Conservation (phyloP, 2,797 vertebrate species). For the Rhabdomys pumilio region DNA sequence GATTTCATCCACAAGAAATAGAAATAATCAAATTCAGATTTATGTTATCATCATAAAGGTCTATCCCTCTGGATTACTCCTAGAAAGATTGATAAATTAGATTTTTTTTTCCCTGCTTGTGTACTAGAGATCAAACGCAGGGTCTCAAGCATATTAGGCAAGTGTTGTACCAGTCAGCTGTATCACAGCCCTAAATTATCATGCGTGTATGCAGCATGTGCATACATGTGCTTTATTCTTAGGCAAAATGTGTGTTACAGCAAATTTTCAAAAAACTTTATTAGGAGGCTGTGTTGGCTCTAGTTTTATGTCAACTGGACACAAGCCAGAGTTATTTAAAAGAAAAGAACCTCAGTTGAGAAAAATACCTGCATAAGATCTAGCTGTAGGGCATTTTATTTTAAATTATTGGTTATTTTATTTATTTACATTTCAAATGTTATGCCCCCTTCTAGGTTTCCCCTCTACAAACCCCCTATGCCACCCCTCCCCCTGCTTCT, state of each 20-base stretch:
- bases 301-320: not conserved
- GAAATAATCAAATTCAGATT: not conserved
- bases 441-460: too few relatives aligned
- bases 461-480: too few relatives aligned
- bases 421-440: too few relatives aligned
- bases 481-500: too few relatives aligned
- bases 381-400: not conserved
- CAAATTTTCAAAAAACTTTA: not conserved
- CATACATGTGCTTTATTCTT: not conserved
- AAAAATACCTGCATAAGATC: too few relatives aligned
- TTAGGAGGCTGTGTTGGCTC: not conserved
- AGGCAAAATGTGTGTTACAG: not conserved
- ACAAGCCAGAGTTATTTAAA: not conserved
- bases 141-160: not conserved
- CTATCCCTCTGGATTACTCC: not conserved
- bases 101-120: not conserved
- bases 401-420: too few relatives aligned
- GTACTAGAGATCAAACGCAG: not conserved
- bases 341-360: not conserved
- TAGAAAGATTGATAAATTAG: not conserved
- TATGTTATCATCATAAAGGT: not conserved
- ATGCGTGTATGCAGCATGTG: not conserved
- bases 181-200: not conserved
- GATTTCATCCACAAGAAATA: not conserved
- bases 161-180: not conserved